Conservation (phyloP, 2,797 vertebrate genomes). For the Pseudochaenichthys georgianus region DNA sequence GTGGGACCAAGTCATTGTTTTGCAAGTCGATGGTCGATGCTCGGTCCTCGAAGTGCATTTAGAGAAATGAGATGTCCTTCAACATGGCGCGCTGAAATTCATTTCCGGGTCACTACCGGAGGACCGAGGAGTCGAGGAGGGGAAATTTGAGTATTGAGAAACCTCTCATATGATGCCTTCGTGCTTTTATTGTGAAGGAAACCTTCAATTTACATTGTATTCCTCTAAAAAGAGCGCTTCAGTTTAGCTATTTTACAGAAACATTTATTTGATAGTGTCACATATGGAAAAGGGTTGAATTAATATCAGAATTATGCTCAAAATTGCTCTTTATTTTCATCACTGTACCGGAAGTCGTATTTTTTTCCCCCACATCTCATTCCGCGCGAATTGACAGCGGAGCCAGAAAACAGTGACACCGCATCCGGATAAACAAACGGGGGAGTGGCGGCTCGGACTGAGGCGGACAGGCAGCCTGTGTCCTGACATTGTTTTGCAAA, state of each 20-base stretch:
- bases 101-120: no score
- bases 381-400: slow-evolving; percentile 15
- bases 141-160: no score
- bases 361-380: fast-evolving
- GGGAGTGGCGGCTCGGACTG: slow-evolving; percentile 7
- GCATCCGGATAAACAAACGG: slow-evolving; percentile 66
- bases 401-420: slow-evolving; percentile 58
- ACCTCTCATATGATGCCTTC: neutral
- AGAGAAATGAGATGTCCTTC: no score
- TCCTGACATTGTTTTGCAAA: slow-evolving; percentile 1
- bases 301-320: neutral
- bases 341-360: slow-evolving; percentile 41
- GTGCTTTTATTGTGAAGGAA: slow-evolving; percentile 38
- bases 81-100: no score
- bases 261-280: no score
- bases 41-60: no score
- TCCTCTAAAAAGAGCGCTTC: no score
- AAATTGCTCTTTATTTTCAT: neutral
- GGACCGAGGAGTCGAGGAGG: no score
- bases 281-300: fast-evolving
- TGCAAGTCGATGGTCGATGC: no score
- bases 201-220: neutral
- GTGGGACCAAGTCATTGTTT: no score
- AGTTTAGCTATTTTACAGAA: neutral
- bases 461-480: neutral